Base-by-base conservation (phyloP, 2,113 vertebrate species). In the Albula goreensis region DNA sequence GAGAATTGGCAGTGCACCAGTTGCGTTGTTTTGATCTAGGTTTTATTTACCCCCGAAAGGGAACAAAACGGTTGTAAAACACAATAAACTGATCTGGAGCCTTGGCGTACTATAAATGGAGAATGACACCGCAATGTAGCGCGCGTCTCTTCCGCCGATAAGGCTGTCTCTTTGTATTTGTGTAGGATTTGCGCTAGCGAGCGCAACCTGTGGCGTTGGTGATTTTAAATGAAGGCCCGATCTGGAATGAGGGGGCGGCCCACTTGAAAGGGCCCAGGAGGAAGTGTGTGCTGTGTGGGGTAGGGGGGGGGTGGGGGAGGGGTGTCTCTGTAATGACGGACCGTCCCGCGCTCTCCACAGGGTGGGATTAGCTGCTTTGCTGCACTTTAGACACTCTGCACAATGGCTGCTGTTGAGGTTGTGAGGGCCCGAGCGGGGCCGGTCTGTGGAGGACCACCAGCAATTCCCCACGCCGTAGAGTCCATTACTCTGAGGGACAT, bases 321-420 rank as follows among this genome's bases (percentile, higher is more conserved):
- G 9, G 17, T n/a, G n/a, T 52, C 50, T 63, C 50, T 51, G 63
- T 15, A 57, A 53, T 56, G 50, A 13, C 77, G 53, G 84, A 41
- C 41, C 48, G 22, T 80, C 84, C 77, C 48, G 48, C 78, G 12
- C 48, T 5, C 53, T 25, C 84, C 56, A n/a, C 41, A 11, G 77
- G 78, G 57, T 50, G 48, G 78, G 78, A 80, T 85, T 85, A 80
- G 78, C 51, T 79, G 53, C 84, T 85, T 85, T 85, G n/a, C 74
- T 63, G 84, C 84, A 63, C 84, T 66, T 80, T 49, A 85, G 56
- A 85, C 56, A 2, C 31, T 13, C 48, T 4, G 48, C 53, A 63
- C 78, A 85, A 80, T 85, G 78, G 78, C 77, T 66, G 56, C 84
- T 85, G 51, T 31, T 78, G 53, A 48, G 82, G n/a, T 74, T 41